Evolutionary conservation across 1,140 invertebrate genomes (phyloP).

Genomic region (Ericerus pela): DNA sequence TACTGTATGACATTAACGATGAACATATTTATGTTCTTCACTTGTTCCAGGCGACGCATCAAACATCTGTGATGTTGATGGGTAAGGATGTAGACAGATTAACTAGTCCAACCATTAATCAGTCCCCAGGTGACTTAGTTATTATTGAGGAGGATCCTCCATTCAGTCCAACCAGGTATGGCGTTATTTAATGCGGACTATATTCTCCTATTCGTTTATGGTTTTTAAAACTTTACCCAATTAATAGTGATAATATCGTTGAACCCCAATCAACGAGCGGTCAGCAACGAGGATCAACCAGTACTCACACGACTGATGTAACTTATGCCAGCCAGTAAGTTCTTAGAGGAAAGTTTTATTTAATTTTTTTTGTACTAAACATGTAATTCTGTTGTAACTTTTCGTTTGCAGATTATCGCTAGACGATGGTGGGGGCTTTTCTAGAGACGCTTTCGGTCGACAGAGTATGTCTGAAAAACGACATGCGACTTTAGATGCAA

Average conservation of each 20-base stretch:
- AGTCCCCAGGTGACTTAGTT: slow-evolving; percentile 38
- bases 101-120: slow-evolving; percentile 36
- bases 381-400: slow-evolving; percentile 13
- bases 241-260: slow-evolving; percentile 5
- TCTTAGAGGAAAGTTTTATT: background rate
- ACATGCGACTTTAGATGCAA: slow-evolving; percentile 86
- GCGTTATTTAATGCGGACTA: background rate
- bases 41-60: slow-evolving; percentile 37
- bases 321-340: slow-evolving; percentile 56
- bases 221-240: background rate
- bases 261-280: background rate
- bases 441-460: slow-evolving; percentile 78
- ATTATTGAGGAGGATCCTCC: slow-evolving; percentile 52
- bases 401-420: slow-evolving; percentile 43
- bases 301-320: slow-evolving; percentile 35
- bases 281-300: slow-evolving; percentile 16
- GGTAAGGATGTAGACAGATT: slow-evolving; percentile 28
- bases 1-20: too few relatives aligned
- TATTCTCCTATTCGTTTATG: background rate
- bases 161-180: slow-evolving; percentile 15
- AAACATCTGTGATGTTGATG: slow-evolving; percentile 35
- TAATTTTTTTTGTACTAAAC: background rate
- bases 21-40: background rate
- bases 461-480: slow-evolving; percentile 96
- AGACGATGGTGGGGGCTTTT: slow-evolving; percentile 56